These are phyloP conservation scores for Merluccius polli DNA, from an alignment of 2,797 vertebrate genomes.

Conservation along the genomic window DNA sequence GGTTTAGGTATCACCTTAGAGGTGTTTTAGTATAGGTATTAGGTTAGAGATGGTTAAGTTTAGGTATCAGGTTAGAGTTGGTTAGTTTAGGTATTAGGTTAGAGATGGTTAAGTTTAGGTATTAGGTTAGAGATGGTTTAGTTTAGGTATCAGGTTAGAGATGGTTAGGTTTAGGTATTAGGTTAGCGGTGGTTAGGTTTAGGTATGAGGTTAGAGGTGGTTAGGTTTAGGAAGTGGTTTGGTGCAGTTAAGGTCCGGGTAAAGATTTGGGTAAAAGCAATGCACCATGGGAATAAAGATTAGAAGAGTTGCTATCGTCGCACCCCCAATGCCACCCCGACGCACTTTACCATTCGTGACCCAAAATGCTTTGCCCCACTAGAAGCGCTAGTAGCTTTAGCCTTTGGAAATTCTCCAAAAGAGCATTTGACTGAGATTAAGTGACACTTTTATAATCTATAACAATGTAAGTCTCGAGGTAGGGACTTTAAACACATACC, in stretches of 20 bases:
- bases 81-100: no score
- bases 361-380: slow-evolving; percentile 25
- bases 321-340: neutral
- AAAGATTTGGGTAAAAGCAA: neutral
- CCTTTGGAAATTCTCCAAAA: slow-evolving; percentile 23
- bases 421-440: slow-evolving; percentile 47
- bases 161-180: neutral
- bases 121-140: no score
- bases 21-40: no score
- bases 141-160: neutral
- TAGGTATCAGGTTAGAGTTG: no score
- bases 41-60: no score
- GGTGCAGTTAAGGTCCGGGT: neutral
- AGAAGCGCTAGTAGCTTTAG: slow-evolving; percentile 26
- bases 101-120: no score
- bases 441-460: slow-evolving; percentile 17
- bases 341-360: slow-evolving; percentile 15
- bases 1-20: no score
- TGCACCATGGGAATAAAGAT: neutral
- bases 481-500: slow-evolving; percentile 49
- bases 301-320: neutral
- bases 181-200: no score
- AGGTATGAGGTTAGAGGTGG: no score
- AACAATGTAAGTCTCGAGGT: slow-evolving; percentile 38
- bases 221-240: neutral